A percentile compares a stretch with the other conserved stretches of the same genome.
phyloP scores from a whole-genome alignment of 2,113 vertebrate species.

The Silurus meridionalis region DNA sequence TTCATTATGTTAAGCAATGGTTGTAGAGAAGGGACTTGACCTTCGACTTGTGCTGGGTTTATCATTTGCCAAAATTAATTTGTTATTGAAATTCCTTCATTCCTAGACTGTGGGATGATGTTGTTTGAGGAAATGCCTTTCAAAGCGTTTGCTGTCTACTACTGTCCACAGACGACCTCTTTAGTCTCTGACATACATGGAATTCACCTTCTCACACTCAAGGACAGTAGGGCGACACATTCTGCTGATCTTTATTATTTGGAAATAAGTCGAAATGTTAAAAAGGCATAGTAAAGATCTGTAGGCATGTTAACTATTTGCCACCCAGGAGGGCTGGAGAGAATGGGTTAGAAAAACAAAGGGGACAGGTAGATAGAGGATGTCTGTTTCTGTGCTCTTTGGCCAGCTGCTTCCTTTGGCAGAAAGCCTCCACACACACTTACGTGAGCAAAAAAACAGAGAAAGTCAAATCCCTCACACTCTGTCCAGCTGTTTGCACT shows the following conservation, averaged over 20 bases:
- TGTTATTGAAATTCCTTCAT: constrained; percentile 52
- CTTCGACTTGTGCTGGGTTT: constrained; percentile 28
- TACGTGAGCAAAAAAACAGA: constrained; percentile 7
- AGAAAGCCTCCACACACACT: constrained; percentile 25
- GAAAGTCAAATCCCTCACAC: neutral
- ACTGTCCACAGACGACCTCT: constrained; percentile 28
- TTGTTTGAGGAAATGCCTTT: constrained; percentile 51
- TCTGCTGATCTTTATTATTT: constrained; percentile 38
- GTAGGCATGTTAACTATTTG: constrained; percentile 9
- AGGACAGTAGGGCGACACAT: constrained; percentile 32
- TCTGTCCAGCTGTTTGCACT: neutral
- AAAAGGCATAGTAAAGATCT: constrained; percentile 4
- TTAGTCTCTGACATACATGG: constrained; percentile 10
- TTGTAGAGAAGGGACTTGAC: constrained; percentile 18
- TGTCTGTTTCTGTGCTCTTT: constrained; percentile 54
- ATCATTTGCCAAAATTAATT: constrained; percentile 45
- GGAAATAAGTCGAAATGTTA: constrained; percentile 40
- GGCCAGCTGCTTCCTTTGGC: constrained; percentile 56
- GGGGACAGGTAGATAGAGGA: constrained; percentile 54
- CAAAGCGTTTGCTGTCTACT: constrained; percentile 36
- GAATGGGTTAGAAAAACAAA: constrained; percentile 48
- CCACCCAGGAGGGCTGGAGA: constrained; percentile 25
- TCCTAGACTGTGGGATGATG: constrained; percentile 40
- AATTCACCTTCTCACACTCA: constrained; percentile 28
- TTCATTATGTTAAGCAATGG: constrained; percentile 35